Base-by-base conservation (phyloP, 1,140 invertebrate species). In the Aphidius gifuensis region DNA sequence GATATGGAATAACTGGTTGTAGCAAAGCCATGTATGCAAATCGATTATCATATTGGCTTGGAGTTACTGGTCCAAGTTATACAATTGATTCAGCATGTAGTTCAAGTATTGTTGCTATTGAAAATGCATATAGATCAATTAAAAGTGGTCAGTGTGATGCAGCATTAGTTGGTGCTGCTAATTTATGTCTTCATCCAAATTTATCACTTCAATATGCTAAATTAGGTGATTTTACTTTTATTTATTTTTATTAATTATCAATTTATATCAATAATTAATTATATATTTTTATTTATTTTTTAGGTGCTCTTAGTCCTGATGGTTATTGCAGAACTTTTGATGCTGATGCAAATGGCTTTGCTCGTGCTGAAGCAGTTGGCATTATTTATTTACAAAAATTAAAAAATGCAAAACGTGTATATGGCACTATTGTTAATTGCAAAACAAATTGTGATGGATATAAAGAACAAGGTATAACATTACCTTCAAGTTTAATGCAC, bases 271-370 rank as follows among this genome's bases (percentile, higher is more conserved):
- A 44, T 44, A 7, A 8, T 11, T 11, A 3, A 2, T 44, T 2
- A 7, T 44, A 11, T 8, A 44, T 9, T 44, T 9, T 44, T 9
- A 44, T 8, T 44, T 44, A 44, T 39, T 48, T 11, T 55, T 82
- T 92, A 76, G 93, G 93, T 49, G 94, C 98, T 69, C 76, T 98
- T 8, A 91, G 92, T 1, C 71, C 81, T 1, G 92, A 96, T 64
- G 96, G 96, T 5, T 85, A 81, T 51, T 97, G 94, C 76, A 94
- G 94, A 74, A 88, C 89, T 44, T 98, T 98, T 74, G 96, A 98
- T 79, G 87, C 88, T 56, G 85, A 86, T 64, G 90, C 88, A 0
- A 86, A 88, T 65, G 91, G 91, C 1, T 92, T 92, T 69, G 86
- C 84, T 0, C 82, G 90, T 11, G 87, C 88, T 5, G 90, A 92